Percentiles rank a stretch among this genome's conserved stretches.
phyloP scores from a whole-genome alignment of 2,113 vertebrate species.

The Noctilio leporinus region DNA sequence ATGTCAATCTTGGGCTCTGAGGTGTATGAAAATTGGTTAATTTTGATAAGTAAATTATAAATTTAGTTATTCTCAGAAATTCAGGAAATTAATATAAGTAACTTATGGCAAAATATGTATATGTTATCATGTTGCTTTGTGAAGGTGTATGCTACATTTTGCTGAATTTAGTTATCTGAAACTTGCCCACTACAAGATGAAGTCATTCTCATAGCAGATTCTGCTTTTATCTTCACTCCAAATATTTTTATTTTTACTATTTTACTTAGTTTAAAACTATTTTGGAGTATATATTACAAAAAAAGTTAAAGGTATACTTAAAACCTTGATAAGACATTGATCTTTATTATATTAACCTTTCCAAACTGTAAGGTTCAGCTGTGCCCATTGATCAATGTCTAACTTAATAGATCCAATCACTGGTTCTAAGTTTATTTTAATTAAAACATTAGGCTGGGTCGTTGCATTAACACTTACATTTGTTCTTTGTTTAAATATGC shows the following conservation, averaged over 20 bases:
- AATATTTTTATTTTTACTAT: constrained; percentile 43
- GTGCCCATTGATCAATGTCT: constrained; percentile 20
- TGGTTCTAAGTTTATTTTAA: constrained; percentile 57
- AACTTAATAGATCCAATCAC: constrained; percentile 29
- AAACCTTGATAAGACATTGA: neutral
- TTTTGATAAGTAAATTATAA: neutral
- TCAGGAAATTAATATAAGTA: neutral
- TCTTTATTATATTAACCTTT: constrained; percentile 39
- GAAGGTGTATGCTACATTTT: neutral
- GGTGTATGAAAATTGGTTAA: neutral
- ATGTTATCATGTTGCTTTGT: neutral
- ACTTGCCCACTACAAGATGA: neutral
- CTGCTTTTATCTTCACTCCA: neutral
- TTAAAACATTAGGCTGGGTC: neutral
- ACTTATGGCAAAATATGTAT: neutral
- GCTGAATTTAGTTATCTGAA: neutral
- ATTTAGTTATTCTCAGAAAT: neutral
- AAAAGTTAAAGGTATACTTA: neutral
- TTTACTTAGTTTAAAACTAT: constrained; percentile 21
- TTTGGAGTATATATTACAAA: neutral
- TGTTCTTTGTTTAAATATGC: constrained; percentile 42
- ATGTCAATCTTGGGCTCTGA: neutral
- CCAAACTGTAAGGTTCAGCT: neutral
- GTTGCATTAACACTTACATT: constrained; percentile 30
- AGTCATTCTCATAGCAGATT: neutral